Evolutionary conservation across 2,888 invertebrate species (phyloP).

Genomic region (Erannis defoliaria): DNA sequence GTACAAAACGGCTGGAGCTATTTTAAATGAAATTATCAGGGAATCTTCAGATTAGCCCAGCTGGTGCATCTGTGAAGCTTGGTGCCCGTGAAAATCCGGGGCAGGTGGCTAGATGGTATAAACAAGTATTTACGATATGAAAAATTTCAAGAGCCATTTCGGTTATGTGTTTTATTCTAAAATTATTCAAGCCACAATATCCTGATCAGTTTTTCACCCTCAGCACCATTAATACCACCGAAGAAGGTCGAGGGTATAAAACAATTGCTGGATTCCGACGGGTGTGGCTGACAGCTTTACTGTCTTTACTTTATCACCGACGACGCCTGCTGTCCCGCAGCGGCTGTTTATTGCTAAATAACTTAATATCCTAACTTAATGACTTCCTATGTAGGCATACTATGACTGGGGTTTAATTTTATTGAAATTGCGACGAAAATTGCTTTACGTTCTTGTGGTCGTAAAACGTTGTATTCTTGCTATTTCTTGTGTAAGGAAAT

Average conservation of each 20-base stretch:
- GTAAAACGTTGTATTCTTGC: background rate
- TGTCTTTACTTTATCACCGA: constrained; percentile 46
- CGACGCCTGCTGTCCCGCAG: constrained; percentile 36
- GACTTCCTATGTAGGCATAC: constrained; percentile 35
- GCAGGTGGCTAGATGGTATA: too few relatives aligned
- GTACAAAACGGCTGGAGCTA: too few relatives aligned
- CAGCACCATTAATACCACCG: constrained; percentile 31
- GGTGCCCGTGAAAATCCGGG: too few relatives aligned
- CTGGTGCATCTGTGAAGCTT: too few relatives aligned
- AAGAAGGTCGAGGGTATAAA: constrained; percentile 33
- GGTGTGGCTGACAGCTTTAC: constrained; percentile 56
- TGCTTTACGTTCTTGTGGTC: constrained; percentile 14
- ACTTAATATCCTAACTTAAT: constrained; percentile 39
- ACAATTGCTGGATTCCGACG: constrained; percentile 39
- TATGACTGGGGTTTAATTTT: constrained; percentile 32
- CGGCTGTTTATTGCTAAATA: constrained; percentile 48
- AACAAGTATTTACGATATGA: background rate
- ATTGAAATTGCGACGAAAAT: constrained; percentile 29
- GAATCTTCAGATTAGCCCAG: too few relatives aligned
- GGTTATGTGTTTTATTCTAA: background rate
- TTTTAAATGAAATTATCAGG: too few relatives aligned
- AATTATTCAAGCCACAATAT: constrained; percentile 18
- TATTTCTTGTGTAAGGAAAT: background rate
- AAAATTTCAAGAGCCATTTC: background rate
- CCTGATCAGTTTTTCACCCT: constrained; percentile 24